A percentile compares a stretch with the other conserved stretches of the same genome.
phyloP scores from a whole-genome alignment of 2,888 invertebrate species.

The Phyllotreta striolata region DNA sequence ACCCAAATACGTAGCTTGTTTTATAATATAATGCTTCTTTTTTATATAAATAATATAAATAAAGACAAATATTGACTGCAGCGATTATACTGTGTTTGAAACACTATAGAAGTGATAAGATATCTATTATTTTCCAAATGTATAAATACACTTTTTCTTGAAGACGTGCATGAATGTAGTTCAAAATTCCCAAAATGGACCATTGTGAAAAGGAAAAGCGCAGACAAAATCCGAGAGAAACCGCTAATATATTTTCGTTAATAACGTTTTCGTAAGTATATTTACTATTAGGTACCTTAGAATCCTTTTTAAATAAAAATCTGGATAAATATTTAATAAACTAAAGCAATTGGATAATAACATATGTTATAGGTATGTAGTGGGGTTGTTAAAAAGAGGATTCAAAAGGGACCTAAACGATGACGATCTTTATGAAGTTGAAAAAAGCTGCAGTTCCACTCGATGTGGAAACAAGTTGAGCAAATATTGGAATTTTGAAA shows the following conservation, averaged over 20 bases:
- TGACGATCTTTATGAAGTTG: constrained; percentile 66
- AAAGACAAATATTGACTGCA: constrained; percentile 9
- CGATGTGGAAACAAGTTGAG: constrained; percentile 50
- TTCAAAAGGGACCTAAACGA: constrained; percentile 69
- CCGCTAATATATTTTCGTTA: constrained; percentile 46
- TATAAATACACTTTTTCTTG: background rate
- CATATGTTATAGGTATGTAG: constrained; percentile 67
- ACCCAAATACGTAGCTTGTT: constrained; percentile 21
- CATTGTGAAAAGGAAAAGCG: constrained; percentile 44
- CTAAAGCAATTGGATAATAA: background rate
- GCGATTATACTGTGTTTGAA: background rate
- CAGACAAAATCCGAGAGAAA: constrained; percentile 45
- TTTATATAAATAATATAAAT: constrained; percentile 9
- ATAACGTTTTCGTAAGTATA: constrained; percentile 47
- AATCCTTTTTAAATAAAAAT: background rate
- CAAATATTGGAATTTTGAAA: constrained; percentile 45
- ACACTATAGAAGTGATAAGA: constrained; percentile 11
- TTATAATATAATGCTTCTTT: constrained; percentile 6
- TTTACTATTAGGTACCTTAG: background rate
- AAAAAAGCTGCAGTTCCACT: constrained; percentile 55
- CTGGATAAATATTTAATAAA: background rate
- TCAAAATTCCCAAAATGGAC: constrained; percentile 40
- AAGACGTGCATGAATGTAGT: background rate
- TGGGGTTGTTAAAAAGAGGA: constrained; percentile 71
- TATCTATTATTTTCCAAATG: constrained; percentile 12